Percentiles rank a stretch among this genome's conserved stretches.
These are phyloP conservation scores for Melanotaenia trifasciata DNA, from an alignment of 2,797 vertebrate genomes.

Conservation along the genomic window DNA sequence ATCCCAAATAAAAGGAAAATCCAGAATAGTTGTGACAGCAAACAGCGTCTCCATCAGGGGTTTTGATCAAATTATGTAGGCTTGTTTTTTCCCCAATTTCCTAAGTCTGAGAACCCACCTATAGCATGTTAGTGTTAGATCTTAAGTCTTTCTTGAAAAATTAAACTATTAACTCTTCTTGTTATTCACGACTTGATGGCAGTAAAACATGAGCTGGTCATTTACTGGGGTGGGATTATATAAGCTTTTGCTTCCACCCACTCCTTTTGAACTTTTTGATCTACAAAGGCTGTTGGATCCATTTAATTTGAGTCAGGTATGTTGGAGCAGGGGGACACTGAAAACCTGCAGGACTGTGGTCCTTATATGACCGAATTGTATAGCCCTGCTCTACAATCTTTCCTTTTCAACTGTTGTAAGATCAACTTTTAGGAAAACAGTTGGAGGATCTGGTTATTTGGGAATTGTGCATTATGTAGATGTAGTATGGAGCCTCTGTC, in stretches of 20 bases:
- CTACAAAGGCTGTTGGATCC: too few relatives aligned
- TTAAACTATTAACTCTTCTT: neutral
- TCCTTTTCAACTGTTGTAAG: too few relatives aligned
- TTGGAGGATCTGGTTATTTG: neutral
- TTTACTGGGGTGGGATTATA: too few relatives aligned
- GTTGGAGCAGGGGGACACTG: too few relatives aligned
- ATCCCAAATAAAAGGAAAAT: constrained; percentile 14
- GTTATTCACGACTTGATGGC: too few relatives aligned
- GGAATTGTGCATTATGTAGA: neutral
- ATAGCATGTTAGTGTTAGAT: neutral
- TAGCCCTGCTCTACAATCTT: too few relatives aligned
- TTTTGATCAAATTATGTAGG: neutral
- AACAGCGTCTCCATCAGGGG: constrained; percentile 15
- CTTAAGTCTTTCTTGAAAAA: neutral
- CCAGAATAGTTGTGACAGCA: constrained; percentile 9
- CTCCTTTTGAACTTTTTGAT: too few relatives aligned
- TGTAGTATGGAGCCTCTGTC: neutral
- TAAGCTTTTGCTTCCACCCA: too few relatives aligned
- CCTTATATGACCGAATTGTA: too few relatives aligned
- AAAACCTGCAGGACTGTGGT: too few relatives aligned
- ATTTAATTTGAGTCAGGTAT: too few relatives aligned
- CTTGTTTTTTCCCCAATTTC: neutral
- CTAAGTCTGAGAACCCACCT: neutral
- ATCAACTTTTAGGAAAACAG: neutral
- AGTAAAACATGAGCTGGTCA: too few relatives aligned